phyloP scores from a whole-genome alignment of 2,797 vertebrate genomes.

The Pelobates cultripes region DNA sequence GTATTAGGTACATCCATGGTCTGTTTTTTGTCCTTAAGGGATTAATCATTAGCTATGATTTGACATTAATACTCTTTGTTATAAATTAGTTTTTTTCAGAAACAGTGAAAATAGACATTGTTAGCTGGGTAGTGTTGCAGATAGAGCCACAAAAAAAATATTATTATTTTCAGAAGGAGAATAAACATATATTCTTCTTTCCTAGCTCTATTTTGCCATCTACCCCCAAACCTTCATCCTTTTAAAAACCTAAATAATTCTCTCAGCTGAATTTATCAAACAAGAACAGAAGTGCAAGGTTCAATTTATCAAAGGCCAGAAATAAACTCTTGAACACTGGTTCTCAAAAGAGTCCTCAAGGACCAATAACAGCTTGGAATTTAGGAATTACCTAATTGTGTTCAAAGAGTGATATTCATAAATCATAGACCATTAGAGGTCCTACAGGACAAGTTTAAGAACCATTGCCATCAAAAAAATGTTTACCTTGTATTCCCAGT shows the following conservation, averaged over 20 bases:
- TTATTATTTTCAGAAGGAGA: not conserved
- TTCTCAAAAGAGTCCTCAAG: conserved; percentile 4
- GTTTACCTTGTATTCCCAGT: not conserved
- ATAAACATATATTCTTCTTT: not conserved
- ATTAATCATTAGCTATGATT: too few species aligned
- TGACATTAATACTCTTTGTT: too few species aligned
- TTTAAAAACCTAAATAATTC: not conserved
- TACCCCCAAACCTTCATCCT: not conserved
- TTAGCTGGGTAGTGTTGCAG: too few species aligned
- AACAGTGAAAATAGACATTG: too few species aligned
- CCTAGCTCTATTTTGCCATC: not conserved
- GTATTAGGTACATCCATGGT: too few species aligned
- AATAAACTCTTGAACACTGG: not conserved
- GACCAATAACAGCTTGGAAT: not conserved
- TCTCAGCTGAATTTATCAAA: not conserved
- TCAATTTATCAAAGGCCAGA: not conserved
- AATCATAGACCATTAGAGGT: not conserved
- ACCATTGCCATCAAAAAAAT: not conserved
- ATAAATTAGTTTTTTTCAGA: too few species aligned
- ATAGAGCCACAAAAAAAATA: too few species aligned
- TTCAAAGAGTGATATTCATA: not conserved
- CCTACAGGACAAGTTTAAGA: not conserved
- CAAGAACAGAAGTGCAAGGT: not conserved
- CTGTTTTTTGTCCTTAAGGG: too few species aligned
- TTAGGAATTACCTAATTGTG: conserved; percentile 7